Evolutionary conservation across 2,888 invertebrate species (phyloP).

Genomic region (Catocala sponsa): DNA sequence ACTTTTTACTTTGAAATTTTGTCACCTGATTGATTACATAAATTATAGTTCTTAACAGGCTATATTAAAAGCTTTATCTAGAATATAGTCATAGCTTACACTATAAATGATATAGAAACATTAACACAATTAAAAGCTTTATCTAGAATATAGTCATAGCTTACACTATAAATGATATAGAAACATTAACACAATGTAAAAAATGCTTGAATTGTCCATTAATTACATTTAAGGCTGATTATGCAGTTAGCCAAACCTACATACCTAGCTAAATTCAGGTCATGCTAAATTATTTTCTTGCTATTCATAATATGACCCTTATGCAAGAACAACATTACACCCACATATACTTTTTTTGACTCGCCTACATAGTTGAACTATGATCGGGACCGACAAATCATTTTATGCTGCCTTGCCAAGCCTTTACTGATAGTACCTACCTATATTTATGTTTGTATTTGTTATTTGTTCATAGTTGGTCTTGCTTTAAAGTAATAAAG

Average conservation of each 20-base stretch:
- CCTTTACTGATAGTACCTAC: not conserved
- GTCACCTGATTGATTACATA: too few species aligned
- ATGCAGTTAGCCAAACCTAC: not conserved
- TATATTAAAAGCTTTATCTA: too few species aligned
- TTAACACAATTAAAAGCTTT: too few species aligned
- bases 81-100: too few species aligned
- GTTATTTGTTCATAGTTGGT: too few species aligned
- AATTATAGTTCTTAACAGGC: too few species aligned
- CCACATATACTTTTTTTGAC: conserved; percentile 61
- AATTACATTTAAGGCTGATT: not conserved
- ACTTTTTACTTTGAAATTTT: too few species aligned
- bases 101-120: too few species aligned
- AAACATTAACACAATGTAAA: too few species aligned
- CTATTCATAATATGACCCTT: conserved; percentile 49
- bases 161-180: too few species aligned
- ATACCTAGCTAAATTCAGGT: conserved; percentile 4
- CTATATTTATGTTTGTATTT: not conserved
- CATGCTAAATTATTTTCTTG: conserved; percentile 12
- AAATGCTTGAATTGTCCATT: not conserved
- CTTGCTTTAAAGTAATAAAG: too few species aligned
- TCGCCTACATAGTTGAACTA: conserved; percentile 49
- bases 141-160: too few species aligned
- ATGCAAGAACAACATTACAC: conserved; percentile 70
- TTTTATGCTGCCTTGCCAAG: conserved; percentile 20
- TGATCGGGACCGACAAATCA: conserved; percentile 49